These are phyloP conservation scores for Oligia latruncula DNA, from an alignment of 2,888 invertebrate genomes.

Conservation along the genomic window DNA sequence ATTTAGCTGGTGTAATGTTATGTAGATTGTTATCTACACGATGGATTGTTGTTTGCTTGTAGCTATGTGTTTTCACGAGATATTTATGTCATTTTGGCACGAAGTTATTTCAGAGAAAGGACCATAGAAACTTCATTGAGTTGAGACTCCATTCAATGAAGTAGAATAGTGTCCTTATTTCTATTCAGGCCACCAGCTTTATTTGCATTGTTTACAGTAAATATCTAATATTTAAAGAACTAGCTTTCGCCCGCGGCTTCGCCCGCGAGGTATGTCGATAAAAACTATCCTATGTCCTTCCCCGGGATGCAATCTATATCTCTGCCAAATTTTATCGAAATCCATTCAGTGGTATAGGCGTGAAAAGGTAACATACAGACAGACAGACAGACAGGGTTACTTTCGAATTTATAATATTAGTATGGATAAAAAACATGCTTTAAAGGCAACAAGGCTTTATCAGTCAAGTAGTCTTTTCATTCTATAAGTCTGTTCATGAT, in stretches of 20 bases:
- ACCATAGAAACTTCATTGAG: constrained; percentile 15
- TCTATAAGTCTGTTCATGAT: no score
- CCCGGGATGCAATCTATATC: no score
- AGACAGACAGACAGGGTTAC: no score
- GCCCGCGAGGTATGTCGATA: no score
- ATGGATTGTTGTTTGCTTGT: constrained; percentile 49
- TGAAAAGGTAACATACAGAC: no score
- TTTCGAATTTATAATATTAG: no score
- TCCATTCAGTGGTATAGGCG: no score
- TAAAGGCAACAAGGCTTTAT: background rate
- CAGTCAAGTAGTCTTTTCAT: background rate
- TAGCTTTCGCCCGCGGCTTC: no score
- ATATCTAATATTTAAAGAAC: background rate
- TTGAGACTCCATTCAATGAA: constrained; percentile 11
- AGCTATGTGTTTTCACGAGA: constrained; percentile 50
- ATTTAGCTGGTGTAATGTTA: constrained; percentile 63
- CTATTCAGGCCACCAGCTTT: background rate
- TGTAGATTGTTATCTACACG: constrained; percentile 57
- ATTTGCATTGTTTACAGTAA: constrained; percentile 1
- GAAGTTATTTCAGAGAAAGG: constrained; percentile 37
- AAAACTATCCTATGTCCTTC: no score
- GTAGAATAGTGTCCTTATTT: constrained; percentile 17
- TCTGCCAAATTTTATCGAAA: no score
- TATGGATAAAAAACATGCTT: background rate
- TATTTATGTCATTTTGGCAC: constrained; percentile 55